Conservation (phyloP, 2,888 invertebrate species). For the Polia nebulosa region DNA sequence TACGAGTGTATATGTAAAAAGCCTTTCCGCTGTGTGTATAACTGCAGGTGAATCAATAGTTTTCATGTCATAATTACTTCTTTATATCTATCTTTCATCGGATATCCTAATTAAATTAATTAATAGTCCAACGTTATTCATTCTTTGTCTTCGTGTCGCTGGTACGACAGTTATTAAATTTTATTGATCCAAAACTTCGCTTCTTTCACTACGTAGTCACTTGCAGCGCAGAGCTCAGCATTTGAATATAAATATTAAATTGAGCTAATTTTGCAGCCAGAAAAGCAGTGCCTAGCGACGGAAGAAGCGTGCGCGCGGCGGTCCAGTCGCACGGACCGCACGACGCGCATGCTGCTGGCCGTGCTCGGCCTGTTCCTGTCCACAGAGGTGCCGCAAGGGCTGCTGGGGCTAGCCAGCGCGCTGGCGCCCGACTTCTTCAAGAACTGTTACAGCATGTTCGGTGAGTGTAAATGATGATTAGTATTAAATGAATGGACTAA, state of each 20-base stretch:
- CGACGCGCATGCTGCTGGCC: slow-evolving; percentile 97
- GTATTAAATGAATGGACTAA: too few relatives aligned
- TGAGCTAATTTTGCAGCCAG: slow-evolving; percentile 72
- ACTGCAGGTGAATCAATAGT: not conserved
- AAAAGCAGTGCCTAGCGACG: slow-evolving; percentile 84
- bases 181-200: not conserved
- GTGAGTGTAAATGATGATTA: too few relatives aligned
- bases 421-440: slow-evolving; percentile 94
- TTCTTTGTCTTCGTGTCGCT: not conserved
- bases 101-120: not conserved
- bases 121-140: not conserved
- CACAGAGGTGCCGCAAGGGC: slow-evolving; percentile 97
- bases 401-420: slow-evolving; percentile 95
- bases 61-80: too few relatives aligned
- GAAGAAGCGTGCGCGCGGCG: slow-evolving; percentile 84
- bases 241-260: not conserved
- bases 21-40: not conserved
- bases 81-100: not conserved
- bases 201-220: not conserved
- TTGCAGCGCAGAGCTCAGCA: not conserved
- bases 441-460: slow-evolving; percentile 95
- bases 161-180: not conserved
- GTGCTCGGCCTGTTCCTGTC: slow-evolving; percentile 96
- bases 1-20: not conserved
- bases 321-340: slow-evolving; percentile 93